phyloP scores from a whole-genome alignment of 2,888 invertebrate genomes.

The Drosophila histrio region DNA sequence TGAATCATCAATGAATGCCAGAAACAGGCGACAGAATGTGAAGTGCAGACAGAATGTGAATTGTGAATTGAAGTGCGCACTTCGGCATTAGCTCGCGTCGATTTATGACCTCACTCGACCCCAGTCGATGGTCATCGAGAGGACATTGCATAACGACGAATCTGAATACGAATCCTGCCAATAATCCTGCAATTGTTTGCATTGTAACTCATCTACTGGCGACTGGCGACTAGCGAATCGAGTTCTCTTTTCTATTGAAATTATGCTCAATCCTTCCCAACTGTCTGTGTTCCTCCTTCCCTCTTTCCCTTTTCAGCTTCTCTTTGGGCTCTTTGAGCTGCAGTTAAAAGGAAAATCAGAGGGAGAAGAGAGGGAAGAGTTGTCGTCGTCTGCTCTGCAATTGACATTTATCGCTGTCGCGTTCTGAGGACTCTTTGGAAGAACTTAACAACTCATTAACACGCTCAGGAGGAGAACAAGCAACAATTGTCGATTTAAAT shows the following conservation, averaged over 20 bases:
- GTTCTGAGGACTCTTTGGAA: conserved; percentile 47
- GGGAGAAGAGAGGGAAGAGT: neutral
- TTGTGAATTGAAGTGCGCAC: conserved; percentile 52
- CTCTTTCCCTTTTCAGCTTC: neutral
- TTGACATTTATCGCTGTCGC: conserved; percentile 75
- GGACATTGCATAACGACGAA: neutral
- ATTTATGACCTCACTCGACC: conserved; percentile 66
- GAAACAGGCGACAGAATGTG: conserved; percentile 50
- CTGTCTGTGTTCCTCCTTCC: conserved; percentile 1
- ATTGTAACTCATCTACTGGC: neutral
- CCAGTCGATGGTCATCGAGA: conserved; percentile 30
- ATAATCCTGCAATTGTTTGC: conserved; percentile 53
- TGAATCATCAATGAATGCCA: conserved; percentile 56
- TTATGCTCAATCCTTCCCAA: conserved; percentile 12
- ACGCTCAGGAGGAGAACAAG: conserved; percentile 41
- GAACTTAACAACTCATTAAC: conserved; percentile 77
- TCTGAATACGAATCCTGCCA: conserved; percentile 9
- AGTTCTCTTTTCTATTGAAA: conserved; percentile 35
- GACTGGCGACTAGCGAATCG: neutral
- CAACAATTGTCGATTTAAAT: conserved; percentile 58
- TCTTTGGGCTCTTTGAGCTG: conserved; percentile 27
- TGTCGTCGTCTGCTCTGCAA: conserved; percentile 52
- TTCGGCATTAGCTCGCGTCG: conserved; percentile 63
- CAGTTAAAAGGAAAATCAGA: neutral
- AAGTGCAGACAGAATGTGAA: conserved; percentile 20